Conservation (phyloP, 2,797 vertebrate genomes). For the Falco cherrug region DNA sequence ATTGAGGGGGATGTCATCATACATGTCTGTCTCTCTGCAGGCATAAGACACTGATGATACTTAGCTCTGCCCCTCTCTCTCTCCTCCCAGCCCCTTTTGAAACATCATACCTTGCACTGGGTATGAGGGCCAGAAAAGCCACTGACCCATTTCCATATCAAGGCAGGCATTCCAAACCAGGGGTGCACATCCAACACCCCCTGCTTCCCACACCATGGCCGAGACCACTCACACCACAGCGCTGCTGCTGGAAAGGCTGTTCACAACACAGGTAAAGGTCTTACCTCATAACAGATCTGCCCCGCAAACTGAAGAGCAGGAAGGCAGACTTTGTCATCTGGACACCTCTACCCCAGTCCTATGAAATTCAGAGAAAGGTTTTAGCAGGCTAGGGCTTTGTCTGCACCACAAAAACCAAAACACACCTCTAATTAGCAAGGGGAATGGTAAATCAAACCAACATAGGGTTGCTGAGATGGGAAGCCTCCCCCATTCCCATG, state of each 20-base stretch:
- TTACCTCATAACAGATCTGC: background rate
- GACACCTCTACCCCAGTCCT: background rate
- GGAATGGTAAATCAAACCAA: background rate
- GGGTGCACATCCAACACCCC: background rate
- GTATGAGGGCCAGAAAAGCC: background rate
- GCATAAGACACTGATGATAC: background rate
- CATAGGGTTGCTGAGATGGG: background rate
- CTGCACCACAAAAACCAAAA: background rate
- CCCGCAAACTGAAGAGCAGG: background rate
- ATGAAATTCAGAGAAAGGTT: background rate
- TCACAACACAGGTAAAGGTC: background rate
- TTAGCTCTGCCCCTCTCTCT: background rate
- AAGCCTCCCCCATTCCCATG: background rate
- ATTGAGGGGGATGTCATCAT: background rate
- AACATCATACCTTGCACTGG: background rate
- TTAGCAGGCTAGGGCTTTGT: background rate
- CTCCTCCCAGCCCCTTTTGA: background rate
- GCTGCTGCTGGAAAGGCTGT: background rate
- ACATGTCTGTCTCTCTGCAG: background rate
- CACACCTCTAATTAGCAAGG: background rate
- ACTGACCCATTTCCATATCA: background rate
- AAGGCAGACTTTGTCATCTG: background rate
- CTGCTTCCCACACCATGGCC: background rate
- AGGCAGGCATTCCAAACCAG: background rate
- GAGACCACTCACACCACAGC: background rate